These are phyloP conservation scores for Anthopleura xanthogrammica DNA, from an alignment of 92 coral and sea anemone genomes.

Conservation along the genomic window DNA sequence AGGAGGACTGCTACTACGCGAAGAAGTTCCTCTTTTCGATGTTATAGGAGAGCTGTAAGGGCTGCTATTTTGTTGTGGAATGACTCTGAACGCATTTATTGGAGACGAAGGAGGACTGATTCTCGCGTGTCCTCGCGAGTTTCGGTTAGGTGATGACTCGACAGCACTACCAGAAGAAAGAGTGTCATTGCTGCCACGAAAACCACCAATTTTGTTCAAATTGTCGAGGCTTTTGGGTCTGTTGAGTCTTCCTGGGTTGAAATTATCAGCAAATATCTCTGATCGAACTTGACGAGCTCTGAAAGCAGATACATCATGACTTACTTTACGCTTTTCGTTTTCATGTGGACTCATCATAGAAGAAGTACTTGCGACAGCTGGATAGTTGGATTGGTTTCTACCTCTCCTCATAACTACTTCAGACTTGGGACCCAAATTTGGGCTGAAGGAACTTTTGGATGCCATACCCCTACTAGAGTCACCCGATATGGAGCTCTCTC, in stretches of 20 bases:
- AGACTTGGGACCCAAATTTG: constrained; percentile 48
- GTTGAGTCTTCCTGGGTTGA: constrained; percentile 53
- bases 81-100: constrained; percentile 41
- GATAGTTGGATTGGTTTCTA: constrained; percentile 20
- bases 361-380: constrained; percentile 58
- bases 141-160: constrained; percentile 25
- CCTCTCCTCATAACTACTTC: constrained; percentile 58
- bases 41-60: constrained; percentile 52
- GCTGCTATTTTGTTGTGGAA: constrained; percentile 54
- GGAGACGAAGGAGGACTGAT: constrained; percentile 49
- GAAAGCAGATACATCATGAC: constrained; percentile 76
- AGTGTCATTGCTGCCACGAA: constrained; percentile 45
- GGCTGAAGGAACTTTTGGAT: constrained; percentile 31
- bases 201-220: constrained; percentile 47
- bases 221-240: constrained; percentile 83
- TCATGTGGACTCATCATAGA: constrained; percentile 41
- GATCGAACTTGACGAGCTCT: constrained; percentile 85
- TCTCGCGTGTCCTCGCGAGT: constrained; percentile 13
- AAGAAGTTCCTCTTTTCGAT: constrained; percentile 24
- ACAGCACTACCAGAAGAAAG: constrained; percentile 40
- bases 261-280: constrained; percentile 63
- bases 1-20: constrained; percentile 31
- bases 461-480: constrained; percentile 55
- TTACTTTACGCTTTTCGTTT: constrained; percentile 39
- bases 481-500: constrained; percentile 81